Evolutionary conservation across 2,113 vertebrate species (phyloP).

Genomic region (Callocephalon fimbriatum): DNA sequence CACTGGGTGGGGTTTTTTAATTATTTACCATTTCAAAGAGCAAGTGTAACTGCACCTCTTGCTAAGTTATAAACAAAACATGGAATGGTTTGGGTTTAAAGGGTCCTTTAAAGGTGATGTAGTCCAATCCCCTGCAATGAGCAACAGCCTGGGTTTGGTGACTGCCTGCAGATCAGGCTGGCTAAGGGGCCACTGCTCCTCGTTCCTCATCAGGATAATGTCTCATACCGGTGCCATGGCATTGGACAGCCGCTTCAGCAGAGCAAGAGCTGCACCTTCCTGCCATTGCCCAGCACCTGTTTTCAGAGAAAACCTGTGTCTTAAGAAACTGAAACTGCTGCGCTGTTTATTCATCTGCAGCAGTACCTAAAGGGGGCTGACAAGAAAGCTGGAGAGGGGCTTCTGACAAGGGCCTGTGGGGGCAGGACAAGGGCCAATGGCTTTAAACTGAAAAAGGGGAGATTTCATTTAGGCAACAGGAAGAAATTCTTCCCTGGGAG

Average conservation of each 20-base stretch:
- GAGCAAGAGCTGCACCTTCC: neutral
- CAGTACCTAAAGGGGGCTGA: neutral
- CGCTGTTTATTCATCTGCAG: neutral
- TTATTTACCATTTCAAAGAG: neutral
- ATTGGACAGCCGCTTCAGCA: neutral
- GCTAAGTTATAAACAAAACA: neutral
- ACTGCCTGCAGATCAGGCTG: neutral
- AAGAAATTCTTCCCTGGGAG: neutral
- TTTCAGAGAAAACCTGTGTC: neutral
- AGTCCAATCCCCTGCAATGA: neutral
- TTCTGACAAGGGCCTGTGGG: neutral
- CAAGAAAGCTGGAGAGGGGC: neutral
- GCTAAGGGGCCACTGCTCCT: neutral
- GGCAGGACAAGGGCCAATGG: neutral
- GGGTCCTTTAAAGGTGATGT: too few relatives aligned
- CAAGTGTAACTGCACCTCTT: too few relatives aligned
- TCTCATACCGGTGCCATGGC: neutral
- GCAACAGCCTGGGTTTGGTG: neutral
- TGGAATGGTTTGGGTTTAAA: neutral
- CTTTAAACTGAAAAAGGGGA: neutral
- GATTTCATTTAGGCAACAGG: neutral
- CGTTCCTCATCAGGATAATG: neutral
- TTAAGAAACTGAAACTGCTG: neutral
- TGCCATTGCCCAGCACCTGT: neutral
- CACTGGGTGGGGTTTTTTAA: neutral